Conservation (phyloP, 2,888 invertebrate species). For the Drosophila antonietae region DNA sequence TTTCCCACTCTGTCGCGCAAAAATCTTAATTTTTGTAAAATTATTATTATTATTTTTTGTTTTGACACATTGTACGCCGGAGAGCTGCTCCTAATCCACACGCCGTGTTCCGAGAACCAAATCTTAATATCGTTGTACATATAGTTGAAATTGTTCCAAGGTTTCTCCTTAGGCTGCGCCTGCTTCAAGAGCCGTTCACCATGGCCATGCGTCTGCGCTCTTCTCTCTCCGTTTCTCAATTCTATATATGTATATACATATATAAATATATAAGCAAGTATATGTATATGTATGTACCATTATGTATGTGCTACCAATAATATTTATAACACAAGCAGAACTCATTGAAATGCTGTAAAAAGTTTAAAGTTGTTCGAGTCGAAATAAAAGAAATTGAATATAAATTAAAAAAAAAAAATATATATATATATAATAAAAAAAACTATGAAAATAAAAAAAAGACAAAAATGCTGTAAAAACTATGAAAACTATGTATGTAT, state of each 20-base stretch:
- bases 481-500: constrained; percentile 72
- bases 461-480: constrained; percentile 66
- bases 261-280: constrained; percentile 22
- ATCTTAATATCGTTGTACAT: constrained; percentile 57
- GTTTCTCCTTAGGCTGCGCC: constrained; percentile 52
- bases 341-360: constrained; percentile 69
- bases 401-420: constrained; percentile 5
- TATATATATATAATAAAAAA: constrained; percentile 16
- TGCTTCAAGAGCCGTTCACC: constrained; percentile 19
- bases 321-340: constrained; percentile 38
- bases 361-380: constrained; percentile 70
- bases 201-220: constrained; percentile 31
- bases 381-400: constrained; percentile 37
- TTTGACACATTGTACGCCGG: constrained; percentile 4
- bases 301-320: constrained; percentile 45
- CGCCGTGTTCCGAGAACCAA: constrained; percentile 30
- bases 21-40: constrained; percentile 3
- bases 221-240: constrained; percentile 42
- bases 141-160: constrained; percentile 61
- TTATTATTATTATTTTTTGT: not conserved
- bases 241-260: constrained; percentile 39
- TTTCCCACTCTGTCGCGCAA: not conserved
- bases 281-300: constrained; percentile 20
- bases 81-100: constrained; percentile 22
- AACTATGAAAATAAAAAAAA: constrained; percentile 22